These are phyloP conservation scores for Hermodice carunculata DNA, from an alignment of 2,888 invertebrate species.

Conservation along the genomic window DNA sequence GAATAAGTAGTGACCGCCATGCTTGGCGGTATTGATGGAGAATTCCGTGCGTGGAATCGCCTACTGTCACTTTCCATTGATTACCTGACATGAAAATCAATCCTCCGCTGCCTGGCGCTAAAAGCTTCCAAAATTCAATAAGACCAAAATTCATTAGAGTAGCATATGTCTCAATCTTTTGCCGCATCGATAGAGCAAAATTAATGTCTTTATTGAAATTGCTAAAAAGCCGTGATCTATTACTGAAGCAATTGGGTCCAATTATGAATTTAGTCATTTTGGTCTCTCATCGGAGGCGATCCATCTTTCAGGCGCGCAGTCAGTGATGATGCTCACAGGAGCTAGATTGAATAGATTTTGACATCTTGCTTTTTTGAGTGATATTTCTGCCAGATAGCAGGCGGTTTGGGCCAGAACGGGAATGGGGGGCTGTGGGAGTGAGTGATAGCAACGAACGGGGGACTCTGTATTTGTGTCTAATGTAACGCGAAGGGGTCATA, in stretches of 20 bases:
- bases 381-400: too few relatives aligned
- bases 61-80: neutral
- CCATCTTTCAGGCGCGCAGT: too few relatives aligned
- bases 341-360: too few relatives aligned
- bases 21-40: neutral
- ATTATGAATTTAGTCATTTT: constrained; percentile 3
- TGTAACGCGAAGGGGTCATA: too few relatives aligned
- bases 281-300: too few relatives aligned
- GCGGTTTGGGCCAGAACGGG: too few relatives aligned
- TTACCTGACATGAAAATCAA: constrained; percentile 7
- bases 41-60: neutral
- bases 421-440: too few relatives aligned
- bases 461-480: too few relatives aligned
- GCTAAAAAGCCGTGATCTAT: constrained; percentile 3
- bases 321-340: too few relatives aligned
- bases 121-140: constrained; percentile 19
- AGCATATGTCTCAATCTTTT: constrained; percentile 20
- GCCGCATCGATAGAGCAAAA: neutral
- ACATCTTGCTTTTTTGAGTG: too few relatives aligned
- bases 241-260: constrained; percentile 7
- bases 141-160: constrained; percentile 27
- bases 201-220: constrained; percentile 19
- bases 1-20: neutral
- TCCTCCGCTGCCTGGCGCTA: neutral
- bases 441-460: too few relatives aligned